Evolutionary conservation across 2,113 vertebrate species (phyloP).

Genomic region (Turdus rufiventris): DNA sequence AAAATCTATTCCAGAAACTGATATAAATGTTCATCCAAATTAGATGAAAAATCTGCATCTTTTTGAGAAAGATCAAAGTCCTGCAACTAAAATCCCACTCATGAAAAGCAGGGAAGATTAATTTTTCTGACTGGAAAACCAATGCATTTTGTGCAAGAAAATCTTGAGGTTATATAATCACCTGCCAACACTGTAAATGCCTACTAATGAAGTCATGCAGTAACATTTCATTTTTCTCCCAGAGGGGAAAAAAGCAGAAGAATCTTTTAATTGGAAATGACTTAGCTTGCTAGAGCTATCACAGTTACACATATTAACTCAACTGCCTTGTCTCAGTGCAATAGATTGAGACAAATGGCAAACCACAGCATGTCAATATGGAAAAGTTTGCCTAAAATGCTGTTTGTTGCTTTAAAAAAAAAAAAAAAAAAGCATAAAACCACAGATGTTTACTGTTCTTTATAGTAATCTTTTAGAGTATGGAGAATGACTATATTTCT

Average conservation of each 20-base stretch:
- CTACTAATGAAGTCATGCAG: conserved; percentile 49
- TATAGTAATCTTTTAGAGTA: not conserved
- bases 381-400: not conserved
- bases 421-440: not conserved
- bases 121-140: not conserved
- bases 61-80: not conserved
- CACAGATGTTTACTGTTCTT: not conserved
- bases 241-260: not conserved
- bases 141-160: not conserved
- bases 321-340: not conserved
- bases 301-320: not conserved
- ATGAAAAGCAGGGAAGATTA: conserved; percentile 9
- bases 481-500: not conserved
- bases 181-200: conserved; percentile 45
- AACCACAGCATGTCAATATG: not conserved
- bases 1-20: not conserved
- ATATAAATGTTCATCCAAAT: not conserved
- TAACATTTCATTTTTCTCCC: conserved; percentile 40
- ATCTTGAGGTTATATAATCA: conserved; percentile 44
- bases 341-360: not conserved
- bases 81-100: not conserved
- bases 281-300: not conserved
- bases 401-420: not conserved
- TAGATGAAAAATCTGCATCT: not conserved
- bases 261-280: conserved; percentile 27